Percentiles rank a stretch among this genome's conserved stretches.
Evolutionary conservation across 2,888 invertebrate genomes (phyloP).

Genomic region (Pachycephus smyrnensis): DNA sequence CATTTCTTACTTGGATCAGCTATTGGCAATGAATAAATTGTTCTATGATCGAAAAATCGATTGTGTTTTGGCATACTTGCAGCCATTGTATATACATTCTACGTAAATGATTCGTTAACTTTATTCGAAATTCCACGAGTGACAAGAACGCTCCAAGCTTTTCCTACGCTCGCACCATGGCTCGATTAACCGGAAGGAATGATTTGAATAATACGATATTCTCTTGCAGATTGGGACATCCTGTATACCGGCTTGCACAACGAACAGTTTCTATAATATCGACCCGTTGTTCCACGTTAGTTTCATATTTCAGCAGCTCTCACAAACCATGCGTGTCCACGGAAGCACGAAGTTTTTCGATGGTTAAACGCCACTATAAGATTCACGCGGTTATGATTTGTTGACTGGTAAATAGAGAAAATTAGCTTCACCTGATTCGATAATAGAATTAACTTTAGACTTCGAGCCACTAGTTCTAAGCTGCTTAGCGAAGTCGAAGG

Average conservation of each 20-base stretch:
- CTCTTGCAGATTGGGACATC: neutral
- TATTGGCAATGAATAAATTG: neutral
- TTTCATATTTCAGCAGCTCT: neutral
- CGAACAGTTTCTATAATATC: neutral
- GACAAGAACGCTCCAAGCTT: neutral
- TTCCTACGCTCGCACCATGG: neutral
- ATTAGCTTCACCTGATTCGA: slow-evolving; percentile 3
- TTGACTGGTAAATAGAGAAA: neutral
- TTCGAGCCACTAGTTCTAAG: neutral
- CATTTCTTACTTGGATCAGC: neutral
- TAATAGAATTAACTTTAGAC: neutral
- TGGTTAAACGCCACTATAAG: neutral
- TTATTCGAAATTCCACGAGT: neutral
- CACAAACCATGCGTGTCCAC: neutral
- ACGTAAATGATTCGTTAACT: neutral
- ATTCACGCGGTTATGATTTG: neutral
- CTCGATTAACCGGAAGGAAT: neutral
- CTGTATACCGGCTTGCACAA: neutral
- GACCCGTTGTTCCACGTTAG: neutral
- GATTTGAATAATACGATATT: neutral
- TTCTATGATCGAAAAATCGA: no score
- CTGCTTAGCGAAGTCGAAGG: slow-evolving; percentile 2
- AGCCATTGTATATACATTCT: neutral
- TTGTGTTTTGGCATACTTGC: no score
- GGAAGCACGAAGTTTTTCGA: neutral